Evolutionary conservation across 2,888 invertebrate species (phyloP).

Genomic region (Oscheius sp.): DNA sequence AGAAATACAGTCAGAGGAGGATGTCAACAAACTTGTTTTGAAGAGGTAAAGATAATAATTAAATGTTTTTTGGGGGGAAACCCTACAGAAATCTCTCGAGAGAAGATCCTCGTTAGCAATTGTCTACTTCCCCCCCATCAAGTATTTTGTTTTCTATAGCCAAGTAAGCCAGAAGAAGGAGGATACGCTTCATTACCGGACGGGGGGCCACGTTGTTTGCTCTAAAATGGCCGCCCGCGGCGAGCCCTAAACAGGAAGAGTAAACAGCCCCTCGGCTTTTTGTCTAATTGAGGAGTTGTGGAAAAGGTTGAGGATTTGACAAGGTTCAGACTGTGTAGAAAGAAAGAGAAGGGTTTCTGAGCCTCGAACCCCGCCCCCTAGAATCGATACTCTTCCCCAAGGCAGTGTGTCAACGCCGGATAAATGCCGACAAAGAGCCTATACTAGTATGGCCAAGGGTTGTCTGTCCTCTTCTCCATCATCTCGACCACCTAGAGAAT

Average conservation of each 20-base stretch:
- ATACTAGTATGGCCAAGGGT: slow-evolving; percentile 10
- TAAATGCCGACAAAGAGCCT: slow-evolving; percentile 37
- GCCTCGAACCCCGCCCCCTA: slow-evolving; percentile 29
- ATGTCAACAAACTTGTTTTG: no score
- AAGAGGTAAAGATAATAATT: not conserved
- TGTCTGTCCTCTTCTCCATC: not conserved
- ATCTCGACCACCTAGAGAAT: not conserved
- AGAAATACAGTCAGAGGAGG: no score
- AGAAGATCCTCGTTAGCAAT: not conserved
- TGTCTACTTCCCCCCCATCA: no score
- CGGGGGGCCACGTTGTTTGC: not conserved
- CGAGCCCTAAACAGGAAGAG: not conserved
- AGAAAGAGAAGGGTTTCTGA: not conserved
- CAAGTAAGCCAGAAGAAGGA: no score
- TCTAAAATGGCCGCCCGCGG: not conserved
- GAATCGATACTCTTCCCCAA: slow-evolving; percentile 38
- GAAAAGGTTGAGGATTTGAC: not conserved
- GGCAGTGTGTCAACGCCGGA: slow-evolving; percentile 37
- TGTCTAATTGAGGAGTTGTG: not conserved
- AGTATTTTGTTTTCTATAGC: no score
- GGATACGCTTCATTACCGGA: slow-evolving; percentile 12
- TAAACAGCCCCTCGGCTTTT: slow-evolving; percentile 20
- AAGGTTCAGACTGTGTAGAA: slow-evolving; percentile 18
- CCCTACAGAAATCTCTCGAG: not conserved
- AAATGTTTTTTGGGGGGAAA: not conserved